Conservation (phyloP, 2,113 vertebrate species). For the Cynocephalus volans region DNA sequence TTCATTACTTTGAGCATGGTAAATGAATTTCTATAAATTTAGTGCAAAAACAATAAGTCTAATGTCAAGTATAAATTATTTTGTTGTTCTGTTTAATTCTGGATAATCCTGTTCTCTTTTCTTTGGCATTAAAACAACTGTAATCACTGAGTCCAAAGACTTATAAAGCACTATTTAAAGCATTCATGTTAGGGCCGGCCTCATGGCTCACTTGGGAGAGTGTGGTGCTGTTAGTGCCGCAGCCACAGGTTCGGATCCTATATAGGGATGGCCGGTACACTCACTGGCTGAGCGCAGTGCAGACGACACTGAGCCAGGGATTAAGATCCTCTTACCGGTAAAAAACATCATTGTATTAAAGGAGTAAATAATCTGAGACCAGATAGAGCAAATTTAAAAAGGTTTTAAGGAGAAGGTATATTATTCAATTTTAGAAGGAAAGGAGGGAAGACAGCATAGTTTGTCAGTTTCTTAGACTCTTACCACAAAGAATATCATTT, state of each 20-base stretch:
- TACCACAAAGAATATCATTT: conserved; percentile 37
- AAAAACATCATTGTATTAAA: neutral
- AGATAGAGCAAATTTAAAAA: neutral
- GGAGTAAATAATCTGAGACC: conserved; percentile 20
- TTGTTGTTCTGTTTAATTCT: conserved; percentile 65
- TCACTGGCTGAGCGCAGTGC: too few species aligned
- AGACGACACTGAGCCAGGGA: too few species aligned
- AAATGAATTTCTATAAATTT: conserved; percentile 66
- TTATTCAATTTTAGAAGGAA: conserved; percentile 54
- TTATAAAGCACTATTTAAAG: conserved; percentile 48
- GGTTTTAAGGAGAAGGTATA: conserved; percentile 36
- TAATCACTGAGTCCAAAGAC: neutral
- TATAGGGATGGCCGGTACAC: too few species aligned
- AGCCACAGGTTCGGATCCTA: too few species aligned
- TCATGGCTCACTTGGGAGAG: too few species aligned
- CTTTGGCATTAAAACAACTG: conserved; percentile 54
- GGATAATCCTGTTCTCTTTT: conserved; percentile 34
- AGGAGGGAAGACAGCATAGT: neutral
- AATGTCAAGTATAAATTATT: conserved; percentile 39
- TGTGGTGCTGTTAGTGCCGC: too few species aligned
- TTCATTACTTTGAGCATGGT: conserved; percentile 47
- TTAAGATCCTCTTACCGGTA: too few species aligned
- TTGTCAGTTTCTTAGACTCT: conserved; percentile 6
- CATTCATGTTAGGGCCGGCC: neutral
- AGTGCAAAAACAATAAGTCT: conserved; percentile 39